A percentile compares a stretch with the other conserved stretches of the same genome.
phyloP scores from a whole-genome alignment of 2,797 vertebrate genomes.

The Merluccius polli region DNA sequence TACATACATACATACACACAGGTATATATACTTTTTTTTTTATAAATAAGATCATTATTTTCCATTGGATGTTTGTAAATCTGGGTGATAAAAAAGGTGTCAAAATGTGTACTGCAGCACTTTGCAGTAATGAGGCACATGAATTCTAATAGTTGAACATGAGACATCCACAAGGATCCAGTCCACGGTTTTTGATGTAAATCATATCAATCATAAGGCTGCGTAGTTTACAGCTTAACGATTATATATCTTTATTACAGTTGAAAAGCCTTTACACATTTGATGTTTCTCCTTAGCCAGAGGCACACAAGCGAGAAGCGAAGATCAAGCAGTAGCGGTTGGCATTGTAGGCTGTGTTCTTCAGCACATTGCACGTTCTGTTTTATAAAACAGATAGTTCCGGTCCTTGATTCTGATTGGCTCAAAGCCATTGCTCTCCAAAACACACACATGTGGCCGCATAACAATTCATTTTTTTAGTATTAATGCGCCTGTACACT shows the following conservation, averaged over 20 bases:
- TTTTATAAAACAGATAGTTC: too few species aligned
- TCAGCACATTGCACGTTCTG: not conserved
- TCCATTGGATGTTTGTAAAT: not conserved
- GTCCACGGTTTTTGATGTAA: not conserved
- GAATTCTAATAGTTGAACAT: too few species aligned
- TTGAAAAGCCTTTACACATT: not conserved
- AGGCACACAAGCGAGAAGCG: too few species aligned
- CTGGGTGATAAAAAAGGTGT: not conserved
- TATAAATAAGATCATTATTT: not conserved
- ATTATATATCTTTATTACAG: not conserved
- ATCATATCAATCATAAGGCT: not conserved
- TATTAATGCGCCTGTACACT: too few species aligned
- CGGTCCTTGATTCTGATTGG: too few species aligned
- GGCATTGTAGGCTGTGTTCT: not conserved
- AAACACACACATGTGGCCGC: too few species aligned
- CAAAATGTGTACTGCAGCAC: not conserved
- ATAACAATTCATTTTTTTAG: too few species aligned
- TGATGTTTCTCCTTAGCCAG: not conserved
- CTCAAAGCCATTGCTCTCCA: too few species aligned
- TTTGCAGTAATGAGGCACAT: too few species aligned
- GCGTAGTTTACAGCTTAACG: not conserved
- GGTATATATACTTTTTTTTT: not conserved
- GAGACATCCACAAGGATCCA: not conserved
- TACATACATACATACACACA: too few species aligned
- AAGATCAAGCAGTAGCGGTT: not conserved